These are phyloP conservation scores for Osmerus mordax DNA, from an alignment of 2,113 vertebrate genomes.

Conservation along the genomic window DNA sequence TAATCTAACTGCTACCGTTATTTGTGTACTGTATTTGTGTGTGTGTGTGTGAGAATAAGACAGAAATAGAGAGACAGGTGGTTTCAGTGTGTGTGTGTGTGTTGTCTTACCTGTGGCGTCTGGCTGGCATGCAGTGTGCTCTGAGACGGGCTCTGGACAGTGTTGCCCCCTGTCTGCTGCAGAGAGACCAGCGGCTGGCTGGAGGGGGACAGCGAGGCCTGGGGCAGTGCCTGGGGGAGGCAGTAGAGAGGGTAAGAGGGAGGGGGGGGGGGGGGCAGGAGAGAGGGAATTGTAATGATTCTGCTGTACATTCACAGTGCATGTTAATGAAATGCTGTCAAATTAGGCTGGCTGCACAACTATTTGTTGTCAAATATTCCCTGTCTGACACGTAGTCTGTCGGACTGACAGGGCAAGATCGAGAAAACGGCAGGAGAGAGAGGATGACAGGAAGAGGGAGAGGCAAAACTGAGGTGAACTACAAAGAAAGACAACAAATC, in stretches of 20 bases:
- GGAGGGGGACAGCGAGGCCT: not conserved
- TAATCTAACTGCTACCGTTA: no score
- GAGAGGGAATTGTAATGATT: no score
- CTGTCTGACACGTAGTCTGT: no score
- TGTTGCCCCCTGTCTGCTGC: conserved; percentile 16
- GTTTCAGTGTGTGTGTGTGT: conserved; percentile 11
- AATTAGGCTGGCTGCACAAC: no score
- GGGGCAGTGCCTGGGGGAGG: not conserved
- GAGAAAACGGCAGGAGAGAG: not conserved
- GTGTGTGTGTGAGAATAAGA: not conserved
- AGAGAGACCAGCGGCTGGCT: conserved; percentile 20
- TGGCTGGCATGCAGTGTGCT: conserved; percentile 31
- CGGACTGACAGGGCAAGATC: not conserved
- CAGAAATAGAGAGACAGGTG: no score
- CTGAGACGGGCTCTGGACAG: conserved; percentile 62
- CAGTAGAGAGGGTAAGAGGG: conserved; percentile 5
- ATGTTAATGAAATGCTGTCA: no score
- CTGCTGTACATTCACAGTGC: no score
- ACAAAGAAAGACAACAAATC: not conserved
- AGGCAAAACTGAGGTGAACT: not conserved
- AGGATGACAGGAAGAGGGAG: not conserved
- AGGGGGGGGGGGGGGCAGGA: not conserved
- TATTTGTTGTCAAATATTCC: no score
- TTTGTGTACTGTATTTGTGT: not conserved
- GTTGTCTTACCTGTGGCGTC: conserved; percentile 61